phyloP scores from a whole-genome alignment of 2,113 vertebrate species.

The Carettochelys insculpta region DNA sequence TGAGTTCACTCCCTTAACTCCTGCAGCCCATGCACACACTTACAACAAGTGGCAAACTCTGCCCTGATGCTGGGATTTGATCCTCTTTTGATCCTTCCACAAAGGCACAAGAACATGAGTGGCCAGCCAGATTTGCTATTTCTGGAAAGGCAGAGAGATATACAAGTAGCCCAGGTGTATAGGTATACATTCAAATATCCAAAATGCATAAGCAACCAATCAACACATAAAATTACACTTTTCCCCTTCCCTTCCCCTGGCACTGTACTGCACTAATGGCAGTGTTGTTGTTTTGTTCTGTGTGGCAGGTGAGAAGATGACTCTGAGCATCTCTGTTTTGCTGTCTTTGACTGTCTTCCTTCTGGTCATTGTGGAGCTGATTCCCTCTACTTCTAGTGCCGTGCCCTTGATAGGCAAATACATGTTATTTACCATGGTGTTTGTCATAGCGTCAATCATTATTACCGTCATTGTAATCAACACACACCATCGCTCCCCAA shows the following conservation, averaged over 20 bases:
- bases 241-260: neutral
- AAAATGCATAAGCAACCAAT: neutral
- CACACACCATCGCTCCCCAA: conserved; percentile 96
- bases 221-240: neutral
- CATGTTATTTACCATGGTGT: conserved; percentile 99
- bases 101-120: neutral
- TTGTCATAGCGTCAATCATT: conserved; percentile 95
- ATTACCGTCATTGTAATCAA: conserved; percentile 98
- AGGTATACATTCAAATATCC: neutral
- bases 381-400: conserved; percentile 95
- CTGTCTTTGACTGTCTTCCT: conserved; percentile 97
- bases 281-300: neutral
- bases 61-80: neutral
- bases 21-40: neutral
- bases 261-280: neutral
- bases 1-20: neutral
- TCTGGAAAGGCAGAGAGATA: neutral
- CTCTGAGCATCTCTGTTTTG: conserved; percentile 95
- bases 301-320: conserved; percentile 95
- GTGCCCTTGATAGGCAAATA: conserved; percentile 98
- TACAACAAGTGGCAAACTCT: neutral
- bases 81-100: neutral
- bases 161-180: neutral
- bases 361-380: conserved; percentile 97
- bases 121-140: neutral